Percentiles rank a stretch among this genome's conserved stretches.
Evolutionary conservation across 2,888 invertebrate species (phyloP).

Genomic region (Callyntrura guangdongensis): DNA sequence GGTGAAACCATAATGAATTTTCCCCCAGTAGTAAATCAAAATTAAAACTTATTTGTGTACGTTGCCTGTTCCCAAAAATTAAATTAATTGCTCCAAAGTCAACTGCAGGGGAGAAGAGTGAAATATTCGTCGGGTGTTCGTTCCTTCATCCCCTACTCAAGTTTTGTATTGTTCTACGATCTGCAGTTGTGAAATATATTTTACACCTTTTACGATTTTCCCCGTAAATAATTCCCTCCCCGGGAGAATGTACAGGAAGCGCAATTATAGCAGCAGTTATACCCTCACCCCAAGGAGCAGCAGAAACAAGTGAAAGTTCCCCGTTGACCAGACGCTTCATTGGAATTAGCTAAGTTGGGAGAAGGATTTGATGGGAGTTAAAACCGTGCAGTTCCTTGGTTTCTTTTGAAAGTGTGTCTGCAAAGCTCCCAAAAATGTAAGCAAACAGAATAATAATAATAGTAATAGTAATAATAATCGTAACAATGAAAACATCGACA

Average conservation of each 20-base stretch:
- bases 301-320: slow-evolving; percentile 3
- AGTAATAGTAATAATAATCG: background rate
- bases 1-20: slow-evolving; percentile 55
- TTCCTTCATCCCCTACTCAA: background rate
- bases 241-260: background rate
- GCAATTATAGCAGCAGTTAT: background rate
- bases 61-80: slow-evolving; percentile 19
- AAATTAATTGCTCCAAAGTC: background rate
- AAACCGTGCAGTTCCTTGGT: background rate
- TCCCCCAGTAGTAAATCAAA: slow-evolving; percentile 45
- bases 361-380: background rate
- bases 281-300: background rate
- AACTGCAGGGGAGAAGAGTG: background rate
- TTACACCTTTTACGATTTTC: background rate
- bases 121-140: background rate
- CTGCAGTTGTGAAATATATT: slow-evolving; percentile 26
- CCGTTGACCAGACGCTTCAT: background rate
- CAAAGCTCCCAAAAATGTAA: background rate
- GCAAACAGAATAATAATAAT: background rate
- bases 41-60: slow-evolving; percentile 40
- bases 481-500: slow-evolving; percentile 63
- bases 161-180: slow-evolving; percentile 16
- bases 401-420: background rate
- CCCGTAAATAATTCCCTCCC: background rate
- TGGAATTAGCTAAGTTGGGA: background rate